A percentile compares a stretch with the other conserved stretches of the same genome.
phyloP scores from a whole-genome alignment of 2,797 vertebrate species.

The Poecile montanus region DNA sequence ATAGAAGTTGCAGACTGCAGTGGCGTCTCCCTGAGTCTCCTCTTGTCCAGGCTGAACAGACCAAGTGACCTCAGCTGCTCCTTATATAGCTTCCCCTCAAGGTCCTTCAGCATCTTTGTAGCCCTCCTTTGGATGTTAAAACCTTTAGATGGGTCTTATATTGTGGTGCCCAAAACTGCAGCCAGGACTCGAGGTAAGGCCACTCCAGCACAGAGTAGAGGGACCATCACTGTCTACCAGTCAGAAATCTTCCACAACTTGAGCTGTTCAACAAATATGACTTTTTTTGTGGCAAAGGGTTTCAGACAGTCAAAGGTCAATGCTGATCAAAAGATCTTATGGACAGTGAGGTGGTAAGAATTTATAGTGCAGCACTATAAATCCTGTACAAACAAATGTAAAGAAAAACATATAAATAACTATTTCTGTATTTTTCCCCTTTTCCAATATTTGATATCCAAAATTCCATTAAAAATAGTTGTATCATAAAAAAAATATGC shows the following conservation, averaged over 20 bases:
- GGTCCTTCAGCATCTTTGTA: too few relatives aligned
- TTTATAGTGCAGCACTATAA: not conserved
- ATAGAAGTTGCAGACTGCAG: fast-evolving
- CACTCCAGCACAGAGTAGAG: fast-evolving
- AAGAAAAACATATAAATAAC: not conserved
- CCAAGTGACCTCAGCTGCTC: not conserved
- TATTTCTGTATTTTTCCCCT: not conserved
- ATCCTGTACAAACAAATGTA: not conserved
- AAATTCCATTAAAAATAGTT: not conserved
- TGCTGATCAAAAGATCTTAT: not conserved
- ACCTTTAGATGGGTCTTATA: not conserved
- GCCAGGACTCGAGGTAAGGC: not conserved
- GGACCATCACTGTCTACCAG: not conserved
- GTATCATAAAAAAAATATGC: not conserved
- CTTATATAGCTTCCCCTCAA: fast-evolving
- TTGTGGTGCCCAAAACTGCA: not conserved
- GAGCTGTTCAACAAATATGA: not conserved
- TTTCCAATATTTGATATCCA: not conserved
- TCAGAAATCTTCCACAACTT: not conserved
- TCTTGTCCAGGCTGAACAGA: not conserved
- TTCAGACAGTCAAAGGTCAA: not conserved
- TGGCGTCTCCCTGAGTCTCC: not conserved
- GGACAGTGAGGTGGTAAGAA: not conserved
- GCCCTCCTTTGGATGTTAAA: not conserved
- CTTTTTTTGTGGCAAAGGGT: not conserved